Conservation (phyloP, 2,113 vertebrate species). For the Salminus brasiliensis region DNA sequence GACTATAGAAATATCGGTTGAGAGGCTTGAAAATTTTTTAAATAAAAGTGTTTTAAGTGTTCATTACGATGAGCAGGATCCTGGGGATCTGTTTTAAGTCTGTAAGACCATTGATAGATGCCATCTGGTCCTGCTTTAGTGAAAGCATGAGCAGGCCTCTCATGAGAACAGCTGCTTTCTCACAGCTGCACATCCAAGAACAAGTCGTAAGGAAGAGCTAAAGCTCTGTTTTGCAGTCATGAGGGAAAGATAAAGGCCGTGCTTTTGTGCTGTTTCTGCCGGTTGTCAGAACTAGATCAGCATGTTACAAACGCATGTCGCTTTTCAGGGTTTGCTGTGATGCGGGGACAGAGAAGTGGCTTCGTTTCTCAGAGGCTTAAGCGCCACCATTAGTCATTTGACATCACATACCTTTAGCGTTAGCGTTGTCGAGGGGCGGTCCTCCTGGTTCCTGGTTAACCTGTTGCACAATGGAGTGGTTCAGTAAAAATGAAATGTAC, state of each 20-base stretch:
- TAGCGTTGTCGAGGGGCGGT: too few species aligned
- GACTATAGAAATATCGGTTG: not conserved
- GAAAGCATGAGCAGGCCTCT: not conserved
- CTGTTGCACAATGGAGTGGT: too few species aligned
- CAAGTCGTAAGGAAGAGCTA: not conserved
- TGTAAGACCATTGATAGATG: not conserved
- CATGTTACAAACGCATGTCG: not conserved
- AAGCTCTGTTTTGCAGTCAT: not conserved
- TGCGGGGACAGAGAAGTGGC: not conserved
- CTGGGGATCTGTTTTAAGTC: not conserved
- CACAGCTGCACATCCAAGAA: not conserved
- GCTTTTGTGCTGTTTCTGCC: not conserved
- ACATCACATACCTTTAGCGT: too few species aligned
- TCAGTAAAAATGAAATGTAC: too few species aligned
- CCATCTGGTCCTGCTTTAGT: slow-evolving; percentile 1
- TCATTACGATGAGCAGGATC: not conserved
- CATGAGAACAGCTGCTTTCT: not conserved
- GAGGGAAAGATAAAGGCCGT: not conserved
- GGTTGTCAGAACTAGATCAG: not conserved
- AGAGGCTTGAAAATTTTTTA: not conserved
- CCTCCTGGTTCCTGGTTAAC: too few species aligned
- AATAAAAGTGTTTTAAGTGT: not conserved
- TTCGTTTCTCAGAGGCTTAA: too few species aligned
- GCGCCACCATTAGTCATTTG: too few species aligned
- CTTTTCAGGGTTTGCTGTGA: not conserved